These are phyloP conservation scores for Lepisosteus oculatus DNA, from an alignment of 2,113 vertebrate genomes.

Conservation along the genomic window DNA sequence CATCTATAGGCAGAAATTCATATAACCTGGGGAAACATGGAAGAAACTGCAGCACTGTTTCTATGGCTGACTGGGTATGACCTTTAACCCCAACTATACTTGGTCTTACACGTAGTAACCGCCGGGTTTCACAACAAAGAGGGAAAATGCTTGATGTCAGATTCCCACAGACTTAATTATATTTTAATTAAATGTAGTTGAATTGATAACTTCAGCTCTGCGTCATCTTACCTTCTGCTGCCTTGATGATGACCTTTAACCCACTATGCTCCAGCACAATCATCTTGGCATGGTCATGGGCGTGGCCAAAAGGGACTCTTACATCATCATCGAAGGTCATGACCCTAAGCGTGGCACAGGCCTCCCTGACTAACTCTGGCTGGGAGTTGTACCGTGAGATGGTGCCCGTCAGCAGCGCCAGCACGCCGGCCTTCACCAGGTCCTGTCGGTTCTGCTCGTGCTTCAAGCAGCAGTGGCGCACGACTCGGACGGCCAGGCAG, in stretches of 20 bases:
- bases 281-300: constrained; percentile 88
- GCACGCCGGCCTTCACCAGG: constrained; percentile 71
- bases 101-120: too few relatives aligned
- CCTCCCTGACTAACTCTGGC: constrained; percentile 67
- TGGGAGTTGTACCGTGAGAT: constrained; percentile 51
- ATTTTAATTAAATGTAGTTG: too few relatives aligned
- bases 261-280: constrained; percentile 85
- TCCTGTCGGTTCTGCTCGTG: constrained; percentile 89
- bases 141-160: too few relatives aligned
- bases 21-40: too few relatives aligned
- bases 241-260: constrained; percentile 79
- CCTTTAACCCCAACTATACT: too few relatives aligned
- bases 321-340: constrained; percentile 94
- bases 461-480: constrained; percentile 79
- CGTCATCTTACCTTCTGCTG: constrained; percentile 76
- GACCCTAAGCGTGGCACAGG: constrained; percentile 70
- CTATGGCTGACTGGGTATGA: too few relatives aligned
- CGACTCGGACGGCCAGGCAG: constrained; percentile 50
- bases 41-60: too few relatives aligned
- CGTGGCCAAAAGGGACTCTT: constrained; percentile 82
- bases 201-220: too few relatives aligned
- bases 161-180: too few relatives aligned
- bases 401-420: constrained; percentile 66
- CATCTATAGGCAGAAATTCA: too few relatives aligned
- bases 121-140: too few relatives aligned